A percentile compares a stretch with the other conserved stretches of the same genome.
These are phyloP conservation scores for Castor canadensis DNA, from an alignment of 2,113 vertebrate genomes.

Conservation along the genomic window DNA sequence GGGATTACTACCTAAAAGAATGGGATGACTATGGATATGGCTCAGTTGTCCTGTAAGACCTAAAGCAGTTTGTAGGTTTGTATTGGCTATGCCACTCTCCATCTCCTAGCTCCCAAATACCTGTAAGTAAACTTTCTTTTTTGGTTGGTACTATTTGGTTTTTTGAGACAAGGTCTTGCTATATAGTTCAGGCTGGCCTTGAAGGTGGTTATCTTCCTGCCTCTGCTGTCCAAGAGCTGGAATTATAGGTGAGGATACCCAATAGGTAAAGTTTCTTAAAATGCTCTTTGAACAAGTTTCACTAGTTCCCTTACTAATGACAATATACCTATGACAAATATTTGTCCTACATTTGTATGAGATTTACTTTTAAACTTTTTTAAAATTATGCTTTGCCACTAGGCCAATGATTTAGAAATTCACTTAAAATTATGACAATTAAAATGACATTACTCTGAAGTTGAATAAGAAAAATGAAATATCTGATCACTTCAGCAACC, in stretches of 20 bases:
- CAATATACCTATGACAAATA: background rate
- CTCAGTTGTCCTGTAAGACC: background rate
- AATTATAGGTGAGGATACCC: background rate
- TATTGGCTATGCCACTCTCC: background rate
- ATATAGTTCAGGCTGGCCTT: background rate
- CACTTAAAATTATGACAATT: background rate
- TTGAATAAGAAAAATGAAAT: slow-evolving; percentile 22
- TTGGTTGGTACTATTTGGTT: background rate
- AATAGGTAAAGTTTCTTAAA: background rate
- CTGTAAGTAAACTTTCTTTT: background rate
- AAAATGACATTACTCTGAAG: background rate
- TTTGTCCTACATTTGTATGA: background rate
- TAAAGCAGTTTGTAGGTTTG: background rate
- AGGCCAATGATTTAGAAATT: background rate
- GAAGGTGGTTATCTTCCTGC: background rate
- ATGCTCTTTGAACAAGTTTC: background rate
- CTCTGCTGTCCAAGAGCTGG: background rate
- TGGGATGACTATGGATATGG: background rate
- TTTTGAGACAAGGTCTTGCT: background rate
- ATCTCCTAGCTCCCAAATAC: background rate
- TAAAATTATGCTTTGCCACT: background rate
- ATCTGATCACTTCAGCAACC: background rate
- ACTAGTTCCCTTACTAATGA: background rate
- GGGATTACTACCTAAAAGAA: slow-evolving; percentile 11
- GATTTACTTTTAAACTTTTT: background rate